These are phyloP conservation scores for Romanogobio albipinnatus DNA, from an alignment of 2,113 vertebrate genomes.

Conservation along the genomic window DNA sequence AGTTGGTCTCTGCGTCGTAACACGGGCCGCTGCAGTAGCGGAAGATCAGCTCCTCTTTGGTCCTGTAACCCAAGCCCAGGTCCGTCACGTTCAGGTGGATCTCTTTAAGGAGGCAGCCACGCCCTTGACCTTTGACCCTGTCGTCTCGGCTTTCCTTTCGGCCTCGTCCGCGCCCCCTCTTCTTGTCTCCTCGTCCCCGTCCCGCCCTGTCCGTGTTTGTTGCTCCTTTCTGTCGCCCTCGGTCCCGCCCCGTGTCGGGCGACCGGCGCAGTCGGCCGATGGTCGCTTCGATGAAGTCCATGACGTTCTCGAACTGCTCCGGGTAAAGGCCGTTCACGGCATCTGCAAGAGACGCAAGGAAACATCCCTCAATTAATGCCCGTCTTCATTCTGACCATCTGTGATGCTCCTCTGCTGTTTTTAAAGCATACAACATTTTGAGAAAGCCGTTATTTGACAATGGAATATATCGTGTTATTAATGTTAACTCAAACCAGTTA, in stretches of 20 bases:
- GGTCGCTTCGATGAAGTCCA: slow-evolving; percentile 96
- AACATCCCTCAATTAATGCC: neutral
- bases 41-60: slow-evolving; percentile 97
- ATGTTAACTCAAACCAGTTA: neutral
- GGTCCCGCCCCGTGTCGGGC: slow-evolving; percentile 80
- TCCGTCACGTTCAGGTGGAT: slow-evolving; percentile 97
- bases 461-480: neutral
- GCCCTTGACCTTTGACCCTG: slow-evolving; percentile 73
- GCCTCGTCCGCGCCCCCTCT: slow-evolving; percentile 71
- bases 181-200: slow-evolving; percentile 66
- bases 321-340: slow-evolving; percentile 84
- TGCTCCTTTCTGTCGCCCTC: slow-evolving; percentile 77
- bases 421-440: no score
- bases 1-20: slow-evolving; percentile 88
- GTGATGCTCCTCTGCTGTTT: no score
- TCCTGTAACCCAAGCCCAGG: slow-evolving; percentile 93
- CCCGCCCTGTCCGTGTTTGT: slow-evolving; percentile 71
- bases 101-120: slow-evolving; percentile 90
- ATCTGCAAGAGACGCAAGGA: slow-evolving; percentile 75
- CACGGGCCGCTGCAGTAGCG: slow-evolving; percentile 97
- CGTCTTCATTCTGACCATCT: no score
- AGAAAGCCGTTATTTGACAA: neutral
- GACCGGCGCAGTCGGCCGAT: slow-evolving; percentile 90
- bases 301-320: slow-evolving; percentile 91
- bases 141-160: slow-evolving; percentile 74